Conservation (phyloP, 2,888 invertebrate genomes). For the Pristionchus entomophagus region DNA sequence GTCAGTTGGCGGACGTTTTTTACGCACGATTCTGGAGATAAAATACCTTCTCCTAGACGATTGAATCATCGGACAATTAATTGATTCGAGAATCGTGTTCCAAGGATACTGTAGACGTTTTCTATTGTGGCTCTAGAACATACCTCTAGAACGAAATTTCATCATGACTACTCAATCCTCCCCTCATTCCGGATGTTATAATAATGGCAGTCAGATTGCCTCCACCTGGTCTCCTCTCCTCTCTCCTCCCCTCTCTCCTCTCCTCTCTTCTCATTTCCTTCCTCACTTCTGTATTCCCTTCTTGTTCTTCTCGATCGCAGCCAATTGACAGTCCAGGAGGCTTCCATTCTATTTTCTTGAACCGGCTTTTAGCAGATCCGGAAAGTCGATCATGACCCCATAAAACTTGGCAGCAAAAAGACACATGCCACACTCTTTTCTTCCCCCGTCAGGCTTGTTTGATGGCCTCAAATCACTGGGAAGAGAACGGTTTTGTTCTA, state of each 20-base stretch:
- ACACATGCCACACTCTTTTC: slow-evolving; percentile 20
- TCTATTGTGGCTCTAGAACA: too few relatives aligned
- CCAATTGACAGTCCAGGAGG: not conserved
- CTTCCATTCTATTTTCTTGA: not conserved
- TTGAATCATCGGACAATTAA: too few relatives aligned
- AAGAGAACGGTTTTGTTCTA: not conserved
- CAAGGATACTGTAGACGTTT: too few relatives aligned
- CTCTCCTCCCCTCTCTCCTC: not conserved
- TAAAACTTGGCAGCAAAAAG: slow-evolving; percentile 1
- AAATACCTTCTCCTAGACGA: not conserved
- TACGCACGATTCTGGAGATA: not conserved
- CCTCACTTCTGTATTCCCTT: not conserved
- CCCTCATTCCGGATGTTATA: not conserved
- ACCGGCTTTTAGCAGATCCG: not conserved
- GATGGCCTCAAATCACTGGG: not conserved
- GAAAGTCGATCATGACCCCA: not conserved
- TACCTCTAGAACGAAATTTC: too few relatives aligned
- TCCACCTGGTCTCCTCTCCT: not conserved
- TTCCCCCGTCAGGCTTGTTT: slow-evolving; percentile 16
- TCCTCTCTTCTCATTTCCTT: not conserved
- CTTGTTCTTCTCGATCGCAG: not conserved
- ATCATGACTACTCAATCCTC: not conserved
- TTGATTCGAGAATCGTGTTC: too few relatives aligned
- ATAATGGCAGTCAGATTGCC: not conserved
- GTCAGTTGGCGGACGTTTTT: not conserved